These are phyloP conservation scores for Torymus tubicola DNA, from an alignment of 2,888 invertebrate genomes.

Conservation along the genomic window DNA sequence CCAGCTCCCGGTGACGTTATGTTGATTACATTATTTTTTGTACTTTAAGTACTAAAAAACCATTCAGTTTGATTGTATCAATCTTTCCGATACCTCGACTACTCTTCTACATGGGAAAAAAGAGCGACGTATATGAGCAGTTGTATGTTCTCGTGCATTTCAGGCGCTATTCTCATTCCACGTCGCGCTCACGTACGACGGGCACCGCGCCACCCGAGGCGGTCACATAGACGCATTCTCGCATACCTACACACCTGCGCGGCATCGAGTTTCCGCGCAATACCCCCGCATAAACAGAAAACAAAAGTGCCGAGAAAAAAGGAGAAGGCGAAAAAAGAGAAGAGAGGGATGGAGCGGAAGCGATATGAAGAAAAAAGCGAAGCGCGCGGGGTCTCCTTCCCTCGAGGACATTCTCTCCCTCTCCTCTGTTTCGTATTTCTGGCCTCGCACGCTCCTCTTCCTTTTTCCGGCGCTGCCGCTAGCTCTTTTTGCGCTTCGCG, in stretches of 20 bases:
- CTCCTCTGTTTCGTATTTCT: constrained; percentile 40
- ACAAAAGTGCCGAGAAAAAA: constrained; percentile 18
- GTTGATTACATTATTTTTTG: too few species aligned
- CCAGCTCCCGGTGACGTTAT: too few species aligned
- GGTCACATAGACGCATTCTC: neutral
- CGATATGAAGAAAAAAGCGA: constrained; percentile 20
- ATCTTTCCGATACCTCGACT: too few species aligned
- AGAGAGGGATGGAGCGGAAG: neutral
- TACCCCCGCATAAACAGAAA: constrained; percentile 9
- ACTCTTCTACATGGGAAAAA: too few species aligned
- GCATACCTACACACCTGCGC: neutral
- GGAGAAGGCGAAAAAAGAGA: constrained; percentile 32
- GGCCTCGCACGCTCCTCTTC: constrained; percentile 1
- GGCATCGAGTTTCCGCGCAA: constrained; percentile 10
- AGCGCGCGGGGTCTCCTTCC: constrained; percentile 10
- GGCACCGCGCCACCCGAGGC: neutral
- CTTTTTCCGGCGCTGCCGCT: neutral
- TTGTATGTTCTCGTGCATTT: constrained; percentile 1
- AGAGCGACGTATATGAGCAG: neutral
- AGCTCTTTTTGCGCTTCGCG: constrained; percentile 1
- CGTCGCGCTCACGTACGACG: neutral
- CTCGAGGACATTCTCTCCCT: constrained; percentile 57
- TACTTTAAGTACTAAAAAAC: too few species aligned
- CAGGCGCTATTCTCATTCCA: constrained; percentile 8
- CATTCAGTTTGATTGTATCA: too few species aligned